Evolutionary conservation across 2,113 vertebrate genomes (phyloP), one percentile per base, ranked within the genome.

Genomic region (Condylura cristata): DNA sequence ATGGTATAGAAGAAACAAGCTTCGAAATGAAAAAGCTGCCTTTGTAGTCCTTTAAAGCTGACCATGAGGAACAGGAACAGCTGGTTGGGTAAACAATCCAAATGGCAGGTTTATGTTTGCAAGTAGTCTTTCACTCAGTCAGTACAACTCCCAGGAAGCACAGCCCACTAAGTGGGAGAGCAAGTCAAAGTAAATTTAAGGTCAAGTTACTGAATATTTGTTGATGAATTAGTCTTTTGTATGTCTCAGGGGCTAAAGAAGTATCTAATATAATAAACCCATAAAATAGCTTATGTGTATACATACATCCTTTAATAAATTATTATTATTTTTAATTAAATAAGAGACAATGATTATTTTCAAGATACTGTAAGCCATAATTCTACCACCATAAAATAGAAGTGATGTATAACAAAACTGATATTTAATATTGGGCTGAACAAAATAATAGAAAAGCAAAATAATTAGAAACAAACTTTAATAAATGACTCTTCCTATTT

Each of bases 321-420:
- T 26, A 66, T 72, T 79, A 82, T 70, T 84, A 28, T 53, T 78
- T 13, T 66, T 46, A 93, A 87, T 24, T 68, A 92, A 92, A 86
- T 89, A 81, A 3, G n/a, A 65, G 2, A 3, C 32, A 86, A 84
- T 37, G 86, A 76, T 71, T 86, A 66, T 76, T 75, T 89, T 70
- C 58, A 91, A 91, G 75, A n/a, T 1, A 37, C 14, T 26, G 91
- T 74, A 81, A 82, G 76, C 20, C 71, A 70, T 6, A 61, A 89
- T 39, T 75, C 92, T 86, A 7, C 20, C 44, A 89, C 18, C 28
- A 85, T 71, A 84, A 90, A 90, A 61, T 60, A 10, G 1, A 93
- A 70, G 6, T 74, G 56, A 83, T 8, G 10, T 68, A 34, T 39
- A 6, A 74, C 8, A 76, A 85, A 93, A 93, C 22, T 51, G 11